phyloP scores from a whole-genome alignment of 1,140 invertebrate species.

The Helicorthomorpha holstii region DNA sequence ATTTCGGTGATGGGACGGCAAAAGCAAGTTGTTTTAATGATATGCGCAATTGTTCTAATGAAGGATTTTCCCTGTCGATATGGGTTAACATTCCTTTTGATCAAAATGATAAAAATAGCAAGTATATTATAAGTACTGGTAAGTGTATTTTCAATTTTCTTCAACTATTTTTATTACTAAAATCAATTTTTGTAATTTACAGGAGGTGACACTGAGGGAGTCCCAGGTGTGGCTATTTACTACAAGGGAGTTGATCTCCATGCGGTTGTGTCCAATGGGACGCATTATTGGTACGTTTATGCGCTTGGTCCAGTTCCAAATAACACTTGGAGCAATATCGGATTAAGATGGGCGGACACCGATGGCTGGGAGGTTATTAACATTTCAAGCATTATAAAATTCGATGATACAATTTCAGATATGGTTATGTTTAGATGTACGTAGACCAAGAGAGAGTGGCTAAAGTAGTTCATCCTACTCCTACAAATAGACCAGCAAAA shows the following conservation, averaged over 20 bases:
- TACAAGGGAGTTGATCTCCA: conserved; percentile 12
- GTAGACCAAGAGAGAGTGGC: conserved; percentile 11
- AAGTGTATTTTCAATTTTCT: not conserved
- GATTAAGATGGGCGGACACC: conserved; percentile 9
- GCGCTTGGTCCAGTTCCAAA: conserved; percentile 12
- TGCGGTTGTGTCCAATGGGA: conserved; percentile 19
- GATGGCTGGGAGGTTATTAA: conserved; percentile 11
- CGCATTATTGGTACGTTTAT: conserved; percentile 15
- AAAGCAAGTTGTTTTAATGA: conserved; percentile 7
- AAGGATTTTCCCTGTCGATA: conserved; percentile 13
- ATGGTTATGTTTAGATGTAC: conserved; percentile 11
- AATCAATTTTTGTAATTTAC: not conserved
- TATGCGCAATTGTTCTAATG: conserved; percentile 8
- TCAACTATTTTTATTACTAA: not conserved
- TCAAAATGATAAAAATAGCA: not conserved
- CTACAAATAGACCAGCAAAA: not conserved
- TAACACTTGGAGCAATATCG: conserved; percentile 20
- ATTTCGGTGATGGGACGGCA: not conserved
- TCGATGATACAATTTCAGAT: not conserved
- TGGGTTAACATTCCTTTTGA: conserved; percentile 12
- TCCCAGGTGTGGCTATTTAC: conserved; percentile 17
- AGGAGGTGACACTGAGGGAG: conserved; percentile 16
- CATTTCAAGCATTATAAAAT: not conserved
- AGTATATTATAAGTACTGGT: conserved; percentile 4
- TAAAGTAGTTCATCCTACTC: conserved; percentile 8